Evolutionary conservation across 2,888 invertebrate species (phyloP), one percentile per base, ranked within the genome.

Genomic region (Lochmaea crataegi): DNA sequence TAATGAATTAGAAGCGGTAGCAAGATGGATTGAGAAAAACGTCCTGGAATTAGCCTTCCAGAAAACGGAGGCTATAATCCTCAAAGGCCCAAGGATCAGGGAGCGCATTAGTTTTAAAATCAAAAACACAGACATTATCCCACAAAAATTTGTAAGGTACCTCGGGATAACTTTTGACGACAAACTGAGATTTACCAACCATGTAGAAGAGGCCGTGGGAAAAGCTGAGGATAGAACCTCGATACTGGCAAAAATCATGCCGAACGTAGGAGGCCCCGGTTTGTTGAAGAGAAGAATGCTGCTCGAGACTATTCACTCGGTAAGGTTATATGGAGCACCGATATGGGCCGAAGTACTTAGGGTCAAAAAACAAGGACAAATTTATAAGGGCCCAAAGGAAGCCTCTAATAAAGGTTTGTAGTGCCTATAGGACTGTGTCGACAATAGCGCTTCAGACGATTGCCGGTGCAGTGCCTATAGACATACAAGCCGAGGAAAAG

Each of bases 161-260:
- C 68, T 82, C 9, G 80, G 81, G 1, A 72, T 80, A 9, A 63
- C 45, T 26, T 53, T 81, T 2, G 79, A 79, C 63, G 56, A 53
- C 11, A 63, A 66, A 45, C 18, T 78, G 16, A 74, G 69, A 56
- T 80, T 77, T 63, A 71, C 72, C 16, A 57, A 61, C 9, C 79
- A 82, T 53, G 64, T 79, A 18, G 51, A 60, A 26, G 65, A 41
- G 12, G 68, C 75, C 16, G 64, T 64, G 6, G 67, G n/a, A 9
- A 80, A 72, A 66, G 79, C 80, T 1, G 76, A 76, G 0, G 65
- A 42, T 18, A 71, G 56, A 26, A 72, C 73, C 12, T 42, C 67
- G n/a, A 58, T 82, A 9, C 61, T 64, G 22, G n/a, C n/a, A n/a
- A 73, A 76, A 53, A 60, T 81, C 12, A 80, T 81, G 77, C 75